phyloP scores from a whole-genome alignment of 2,888 invertebrate genomes.

The Cephalotes varians region DNA sequence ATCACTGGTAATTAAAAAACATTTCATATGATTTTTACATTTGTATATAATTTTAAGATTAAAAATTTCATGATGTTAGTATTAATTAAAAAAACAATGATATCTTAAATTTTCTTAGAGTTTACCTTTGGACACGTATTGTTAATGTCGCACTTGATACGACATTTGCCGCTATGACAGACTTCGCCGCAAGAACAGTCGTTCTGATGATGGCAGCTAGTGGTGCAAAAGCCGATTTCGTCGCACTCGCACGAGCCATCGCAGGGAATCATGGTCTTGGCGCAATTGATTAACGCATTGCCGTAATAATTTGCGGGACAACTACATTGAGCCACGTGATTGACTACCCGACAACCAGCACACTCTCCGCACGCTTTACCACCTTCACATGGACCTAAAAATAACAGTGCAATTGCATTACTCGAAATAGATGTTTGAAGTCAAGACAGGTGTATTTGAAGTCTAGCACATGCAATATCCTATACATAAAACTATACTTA shows the following conservation, averaged over 20 bases:
- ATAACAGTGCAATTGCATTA: not conserved
- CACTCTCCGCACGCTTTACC: constrained; percentile 93
- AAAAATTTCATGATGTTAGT: not conserved
- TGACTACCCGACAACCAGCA: constrained; percentile 93
- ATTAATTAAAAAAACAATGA: constrained; percentile 13
- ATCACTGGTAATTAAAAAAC: no score
- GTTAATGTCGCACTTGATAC: constrained; percentile 90
- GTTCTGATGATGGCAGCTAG: constrained; percentile 88
- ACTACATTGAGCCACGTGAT: constrained; percentile 94
- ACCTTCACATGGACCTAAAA: constrained; percentile 91
- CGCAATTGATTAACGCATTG: constrained; percentile 93
- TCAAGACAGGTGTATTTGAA: not conserved
- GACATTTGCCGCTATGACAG: constrained; percentile 91
- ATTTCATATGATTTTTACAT: no score
- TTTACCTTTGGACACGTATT: constrained; percentile 88
- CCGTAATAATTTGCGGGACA: constrained; percentile 94
- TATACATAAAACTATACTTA: constrained; percentile 80
- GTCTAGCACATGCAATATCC: not conserved
- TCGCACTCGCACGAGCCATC: constrained; percentile 93
- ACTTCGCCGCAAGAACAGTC: constrained; percentile 94
- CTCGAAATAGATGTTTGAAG: not conserved
- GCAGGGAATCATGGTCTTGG: constrained; percentile 90
- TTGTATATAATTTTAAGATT: constrained; percentile 17
- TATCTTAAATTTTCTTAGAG: constrained; percentile 26
- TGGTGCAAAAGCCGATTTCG: constrained; percentile 92